Percentiles rank a stretch among this genome's conserved stretches.
Evolutionary conservation across 2,797 vertebrate species (phyloP).

Genomic region (Epinephelus awoara): DNA sequence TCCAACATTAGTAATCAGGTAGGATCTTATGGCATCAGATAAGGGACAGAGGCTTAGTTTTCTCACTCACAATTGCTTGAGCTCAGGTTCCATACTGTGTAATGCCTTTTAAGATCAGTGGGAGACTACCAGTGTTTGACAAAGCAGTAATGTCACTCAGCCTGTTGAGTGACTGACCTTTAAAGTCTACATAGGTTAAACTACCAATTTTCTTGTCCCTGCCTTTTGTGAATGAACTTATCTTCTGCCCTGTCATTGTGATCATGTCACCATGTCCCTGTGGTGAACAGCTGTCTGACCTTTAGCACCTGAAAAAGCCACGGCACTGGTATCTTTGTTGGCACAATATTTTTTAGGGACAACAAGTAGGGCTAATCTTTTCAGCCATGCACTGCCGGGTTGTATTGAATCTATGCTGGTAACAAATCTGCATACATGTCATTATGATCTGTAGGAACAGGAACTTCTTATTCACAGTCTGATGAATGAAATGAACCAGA

Average conservation of each 20-base stretch:
- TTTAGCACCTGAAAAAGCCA: conserved; percentile 25
- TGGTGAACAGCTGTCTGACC: conserved; percentile 9
- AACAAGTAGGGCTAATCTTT: conserved; percentile 21
- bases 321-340: neutral
- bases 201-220: neutral
- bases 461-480: conserved; percentile 4
- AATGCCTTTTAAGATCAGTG: conserved; percentile 16
- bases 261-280: neutral
- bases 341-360: neutral
- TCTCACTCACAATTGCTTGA: conserved; percentile 23
- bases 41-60: conserved; percentile 36
- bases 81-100: conserved; percentile 43
- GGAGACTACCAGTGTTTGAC: conserved; percentile 10
- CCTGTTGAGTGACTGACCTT: neutral
- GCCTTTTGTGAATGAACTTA: neutral
- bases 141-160: conserved; percentile 17
- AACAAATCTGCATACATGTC: conserved; percentile 1
- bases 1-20: conserved; percentile 31
- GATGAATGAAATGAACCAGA: conserved; percentile 32
- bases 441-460: conserved; percentile 1
- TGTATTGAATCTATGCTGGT: neutral
- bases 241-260: conserved; percentile 8
- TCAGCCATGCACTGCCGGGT: conserved; percentile 15
- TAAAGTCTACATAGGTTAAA: conserved; percentile 1
- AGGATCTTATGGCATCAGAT: conserved; percentile 48